These are phyloP conservation scores for Bungarus multicinctus DNA, from an alignment of 2,113 vertebrate species.

Conservation along the genomic window DNA sequence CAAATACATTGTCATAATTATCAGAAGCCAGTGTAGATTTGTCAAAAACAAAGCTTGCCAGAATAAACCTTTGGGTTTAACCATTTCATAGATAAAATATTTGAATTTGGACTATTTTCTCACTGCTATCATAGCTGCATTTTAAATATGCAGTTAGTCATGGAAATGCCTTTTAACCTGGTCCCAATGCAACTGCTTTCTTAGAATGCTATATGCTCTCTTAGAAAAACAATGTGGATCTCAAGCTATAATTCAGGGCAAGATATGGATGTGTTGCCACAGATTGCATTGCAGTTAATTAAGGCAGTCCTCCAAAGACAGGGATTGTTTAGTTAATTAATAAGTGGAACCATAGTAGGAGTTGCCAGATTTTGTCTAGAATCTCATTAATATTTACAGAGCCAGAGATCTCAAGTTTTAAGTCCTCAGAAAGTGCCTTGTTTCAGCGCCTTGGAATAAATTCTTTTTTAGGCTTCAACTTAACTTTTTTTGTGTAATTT, in stretches of 20 bases:
- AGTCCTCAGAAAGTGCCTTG: background rate
- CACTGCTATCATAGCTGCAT: background rate
- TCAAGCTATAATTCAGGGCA: background rate
- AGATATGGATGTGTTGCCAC: background rate
- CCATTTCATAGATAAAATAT: background rate
- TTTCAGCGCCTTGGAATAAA: background rate
- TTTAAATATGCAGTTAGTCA: background rate
- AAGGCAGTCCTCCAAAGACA: background rate
- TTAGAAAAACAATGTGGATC: background rate
- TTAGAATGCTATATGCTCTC: background rate
- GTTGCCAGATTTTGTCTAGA: background rate
- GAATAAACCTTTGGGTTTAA: background rate
- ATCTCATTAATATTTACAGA: background rate
- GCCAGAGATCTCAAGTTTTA: background rate
- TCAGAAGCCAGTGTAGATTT: background rate
- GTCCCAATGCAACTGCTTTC: background rate
- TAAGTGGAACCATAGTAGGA: background rate
- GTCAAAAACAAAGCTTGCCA: background rate
- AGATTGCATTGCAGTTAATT: constrained; percentile 5
- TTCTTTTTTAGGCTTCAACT: background rate
- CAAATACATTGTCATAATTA: background rate
- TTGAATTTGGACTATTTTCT: background rate
- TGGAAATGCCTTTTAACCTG: background rate
- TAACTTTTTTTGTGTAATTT: background rate
- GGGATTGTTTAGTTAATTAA: constrained; percentile 4